A percentile compares a stretch with the other conserved stretches of the same genome.
phyloP scores from a whole-genome alignment of 2,113 vertebrate genomes.

The Erpornis zantholeuca region DNA sequence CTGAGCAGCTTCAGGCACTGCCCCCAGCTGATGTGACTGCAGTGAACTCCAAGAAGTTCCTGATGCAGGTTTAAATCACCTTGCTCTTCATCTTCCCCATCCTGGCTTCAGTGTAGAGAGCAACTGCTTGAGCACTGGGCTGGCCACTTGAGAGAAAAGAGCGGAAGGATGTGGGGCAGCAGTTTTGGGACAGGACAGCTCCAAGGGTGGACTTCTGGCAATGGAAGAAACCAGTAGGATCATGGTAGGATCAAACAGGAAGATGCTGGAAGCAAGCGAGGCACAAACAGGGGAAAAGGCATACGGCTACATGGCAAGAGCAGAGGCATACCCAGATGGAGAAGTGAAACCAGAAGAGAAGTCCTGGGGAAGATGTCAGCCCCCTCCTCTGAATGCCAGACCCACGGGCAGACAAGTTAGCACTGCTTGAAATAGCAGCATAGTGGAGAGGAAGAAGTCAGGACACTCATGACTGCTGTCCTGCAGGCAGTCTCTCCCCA shows the following conservation, averaged over 20 bases:
- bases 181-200: neutral
- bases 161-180: neutral
- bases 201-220: neutral
- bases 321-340: neutral
- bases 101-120: neutral
- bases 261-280: accelerated
- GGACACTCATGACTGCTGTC: neutral
- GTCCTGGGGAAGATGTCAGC: accelerated
- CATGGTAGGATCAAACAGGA: accelerated
- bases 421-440: neutral
- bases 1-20: neutral
- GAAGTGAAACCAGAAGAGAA: neutral
- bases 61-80: neutral
- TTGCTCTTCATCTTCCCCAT: neutral
- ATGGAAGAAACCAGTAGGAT: neutral
- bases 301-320: accelerated
- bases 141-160: neutral
- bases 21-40: accelerated
- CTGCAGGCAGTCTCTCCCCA: too few relatives aligned
- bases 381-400: neutral
- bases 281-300: neutral
- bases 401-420: neutral
- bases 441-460: neutral
- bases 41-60: neutral
- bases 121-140: accelerated